A percentile compares a stretch with the other conserved stretches of the same genome.
phyloP scores from a whole-genome alignment of 2,113 vertebrate genomes.

The Coryphaenoides rupestris region DNA sequence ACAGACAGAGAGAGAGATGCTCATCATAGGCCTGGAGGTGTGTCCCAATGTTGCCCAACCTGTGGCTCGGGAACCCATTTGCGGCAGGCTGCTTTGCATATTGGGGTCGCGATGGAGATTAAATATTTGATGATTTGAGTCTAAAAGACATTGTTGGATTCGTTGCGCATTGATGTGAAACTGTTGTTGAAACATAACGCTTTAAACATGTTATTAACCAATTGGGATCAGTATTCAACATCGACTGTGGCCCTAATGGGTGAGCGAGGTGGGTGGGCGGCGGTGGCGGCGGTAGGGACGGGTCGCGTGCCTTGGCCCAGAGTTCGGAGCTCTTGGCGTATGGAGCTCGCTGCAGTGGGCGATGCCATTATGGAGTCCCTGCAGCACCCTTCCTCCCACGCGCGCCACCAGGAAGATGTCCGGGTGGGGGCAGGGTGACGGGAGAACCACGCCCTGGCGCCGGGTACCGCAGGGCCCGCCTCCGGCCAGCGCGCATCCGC shows the following conservation, averaged over 20 bases:
- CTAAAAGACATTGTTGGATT: too few relatives aligned
- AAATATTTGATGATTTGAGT: too few relatives aligned
- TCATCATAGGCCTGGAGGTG: background rate
- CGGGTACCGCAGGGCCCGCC: slow-evolving; percentile 80
- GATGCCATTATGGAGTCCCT: slow-evolving; percentile 93
- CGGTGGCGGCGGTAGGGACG: background rate
- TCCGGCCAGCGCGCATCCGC: slow-evolving; percentile 72
- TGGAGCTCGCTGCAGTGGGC: slow-evolving; percentile 96
- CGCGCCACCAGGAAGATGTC: slow-evolving; percentile 96
- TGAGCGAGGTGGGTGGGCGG: background rate
- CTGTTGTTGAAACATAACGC: too few relatives aligned
- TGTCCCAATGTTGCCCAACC: too few relatives aligned
- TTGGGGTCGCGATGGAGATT: too few relatives aligned
- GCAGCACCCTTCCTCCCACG: too few relatives aligned
- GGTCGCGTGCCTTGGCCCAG: slow-evolving; percentile 83
- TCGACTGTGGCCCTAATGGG: background rate
- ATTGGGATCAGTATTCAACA: too few relatives aligned
- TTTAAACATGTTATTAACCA: too few relatives aligned
- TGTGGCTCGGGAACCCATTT: too few relatives aligned
- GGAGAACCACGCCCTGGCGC: slow-evolving; percentile 96
- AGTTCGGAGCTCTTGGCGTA: slow-evolving; percentile 96
- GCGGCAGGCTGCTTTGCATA: too few relatives aligned
- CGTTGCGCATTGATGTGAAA: too few relatives aligned
- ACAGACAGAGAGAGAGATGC: background rate
- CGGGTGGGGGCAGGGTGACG: slow-evolving; percentile 90